Conservation (phyloP, 2,113 vertebrate species). For the Pangasianodon gigas region DNA sequence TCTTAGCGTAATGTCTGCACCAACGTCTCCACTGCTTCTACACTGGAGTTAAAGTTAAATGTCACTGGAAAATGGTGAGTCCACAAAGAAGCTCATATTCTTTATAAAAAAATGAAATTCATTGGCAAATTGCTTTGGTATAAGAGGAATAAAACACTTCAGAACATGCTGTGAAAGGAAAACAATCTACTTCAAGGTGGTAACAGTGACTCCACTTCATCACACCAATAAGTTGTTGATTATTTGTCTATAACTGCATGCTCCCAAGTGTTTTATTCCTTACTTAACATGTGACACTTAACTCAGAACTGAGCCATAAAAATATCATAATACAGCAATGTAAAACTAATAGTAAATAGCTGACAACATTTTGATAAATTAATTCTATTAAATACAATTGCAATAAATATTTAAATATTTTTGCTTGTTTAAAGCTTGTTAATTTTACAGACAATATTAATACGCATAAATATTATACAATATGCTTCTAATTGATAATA, state of each 20-base stretch:
- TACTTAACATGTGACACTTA: too few species aligned
- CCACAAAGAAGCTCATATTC: not conserved
- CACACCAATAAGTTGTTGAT: too few species aligned
- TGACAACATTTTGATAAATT: not conserved
- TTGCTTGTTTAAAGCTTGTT: not conserved
- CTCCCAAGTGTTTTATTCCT: too few species aligned
- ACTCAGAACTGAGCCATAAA: too few species aligned
- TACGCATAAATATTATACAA: not conserved
- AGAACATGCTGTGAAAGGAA: too few species aligned
- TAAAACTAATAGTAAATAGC: not conserved
- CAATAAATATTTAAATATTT: not conserved
- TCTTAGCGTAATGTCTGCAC: not conserved
- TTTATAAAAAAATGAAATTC: not conserved
- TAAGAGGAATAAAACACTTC: not conserved
- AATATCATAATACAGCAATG: not conserved
- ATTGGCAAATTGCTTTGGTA: not conserved
- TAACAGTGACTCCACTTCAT: too few species aligned
- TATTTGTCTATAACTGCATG: too few species aligned
- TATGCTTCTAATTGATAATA: not conserved
- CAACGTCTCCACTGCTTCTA: not conserved
- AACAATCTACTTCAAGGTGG: too few species aligned
- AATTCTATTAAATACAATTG: not conserved
- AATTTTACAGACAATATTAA: not conserved
- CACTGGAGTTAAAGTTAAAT: not conserved
- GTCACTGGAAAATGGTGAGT: not conserved